These are phyloP conservation scores for Zaprionus vittiger DNA, from an alignment of 1,140 invertebrate genomes.

Conservation along the genomic window DNA sequence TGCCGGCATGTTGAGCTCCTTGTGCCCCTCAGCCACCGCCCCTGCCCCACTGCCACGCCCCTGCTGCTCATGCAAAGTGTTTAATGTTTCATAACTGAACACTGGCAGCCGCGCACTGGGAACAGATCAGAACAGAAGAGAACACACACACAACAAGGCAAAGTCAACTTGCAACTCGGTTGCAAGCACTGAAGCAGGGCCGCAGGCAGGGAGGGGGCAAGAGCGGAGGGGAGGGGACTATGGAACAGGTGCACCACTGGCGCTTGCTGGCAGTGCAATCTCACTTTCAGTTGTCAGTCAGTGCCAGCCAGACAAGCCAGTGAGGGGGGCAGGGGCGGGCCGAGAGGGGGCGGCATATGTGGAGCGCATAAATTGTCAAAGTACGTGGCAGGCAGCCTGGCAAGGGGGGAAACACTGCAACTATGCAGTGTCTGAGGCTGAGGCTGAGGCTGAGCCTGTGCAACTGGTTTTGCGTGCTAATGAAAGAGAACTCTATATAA, in stretches of 20 bases:
- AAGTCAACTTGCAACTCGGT: constrained; percentile 46
- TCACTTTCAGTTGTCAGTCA: constrained; percentile 57
- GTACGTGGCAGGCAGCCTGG: neutral
- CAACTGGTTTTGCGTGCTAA: constrained; percentile 21
- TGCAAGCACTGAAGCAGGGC: neutral
- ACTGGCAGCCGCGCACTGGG: constrained; percentile 26
- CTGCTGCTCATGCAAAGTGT: constrained; percentile 62
- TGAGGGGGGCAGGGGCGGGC: neutral
- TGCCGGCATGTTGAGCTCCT: constrained; percentile 46
- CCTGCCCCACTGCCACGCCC: neutral
- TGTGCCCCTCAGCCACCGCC: neutral
- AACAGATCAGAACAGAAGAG: constrained; percentile 23
- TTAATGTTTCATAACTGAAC: constrained; percentile 77
- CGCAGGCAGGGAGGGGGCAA: neutral
- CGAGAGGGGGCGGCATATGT: constrained; percentile 29
- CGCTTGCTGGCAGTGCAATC: constrained; percentile 49
- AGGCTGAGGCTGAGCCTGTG: neutral
- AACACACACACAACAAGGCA: constrained; percentile 36
- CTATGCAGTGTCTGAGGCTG: neutral
- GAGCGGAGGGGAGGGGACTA: neutral
- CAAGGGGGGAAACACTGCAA: neutral
- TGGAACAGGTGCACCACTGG: constrained; percentile 39
- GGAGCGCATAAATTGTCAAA: constrained; percentile 48
- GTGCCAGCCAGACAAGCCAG: constrained; percentile 4
- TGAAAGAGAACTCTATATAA: constrained; percentile 8